Evolutionary conservation across 2,888 invertebrate species (phyloP).

Genomic region (Julus scandinavius): DNA sequence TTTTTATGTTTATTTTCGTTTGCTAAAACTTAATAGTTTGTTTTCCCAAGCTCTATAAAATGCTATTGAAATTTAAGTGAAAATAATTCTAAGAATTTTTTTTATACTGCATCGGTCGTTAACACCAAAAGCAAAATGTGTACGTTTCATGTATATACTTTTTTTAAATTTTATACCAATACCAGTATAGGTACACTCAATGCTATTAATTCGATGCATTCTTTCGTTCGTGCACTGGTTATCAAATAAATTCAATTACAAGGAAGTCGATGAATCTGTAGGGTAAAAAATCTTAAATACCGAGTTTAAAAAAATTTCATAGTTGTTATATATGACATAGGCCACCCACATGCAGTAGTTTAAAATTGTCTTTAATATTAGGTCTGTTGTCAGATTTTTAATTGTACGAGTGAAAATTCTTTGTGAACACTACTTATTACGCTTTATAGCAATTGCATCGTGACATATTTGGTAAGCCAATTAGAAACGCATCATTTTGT

Average conservation of each 20-base stretch:
- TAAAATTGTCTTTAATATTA: neutral
- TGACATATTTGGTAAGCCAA: neutral
- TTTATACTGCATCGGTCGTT: neutral
- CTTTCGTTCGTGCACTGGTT: neutral
- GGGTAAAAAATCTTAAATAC: neutral
- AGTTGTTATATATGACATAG: neutral
- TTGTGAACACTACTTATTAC: neutral
- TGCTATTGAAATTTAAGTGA: neutral
- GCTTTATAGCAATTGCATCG: neutral
- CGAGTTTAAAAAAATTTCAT: neutral
- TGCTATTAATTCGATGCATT: constrained; percentile 27
- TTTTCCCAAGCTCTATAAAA: too few relatives aligned
- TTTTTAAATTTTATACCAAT: neutral
- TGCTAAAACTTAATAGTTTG: too few relatives aligned
- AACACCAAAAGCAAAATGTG: neutral
- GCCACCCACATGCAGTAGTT: neutral
- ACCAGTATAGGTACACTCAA: neutral
- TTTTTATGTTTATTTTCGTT: too few relatives aligned
- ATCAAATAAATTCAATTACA: neutral
- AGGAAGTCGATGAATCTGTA: neutral
- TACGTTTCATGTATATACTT: neutral
- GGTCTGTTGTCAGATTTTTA: neutral
- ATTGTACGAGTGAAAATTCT: neutral
- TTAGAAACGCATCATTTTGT: constrained; percentile 7
- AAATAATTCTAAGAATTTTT: neutral